Evolutionary conservation across 2,113 vertebrate genomes (phyloP).

Genomic region (Hippocampus abdominalis): DNA sequence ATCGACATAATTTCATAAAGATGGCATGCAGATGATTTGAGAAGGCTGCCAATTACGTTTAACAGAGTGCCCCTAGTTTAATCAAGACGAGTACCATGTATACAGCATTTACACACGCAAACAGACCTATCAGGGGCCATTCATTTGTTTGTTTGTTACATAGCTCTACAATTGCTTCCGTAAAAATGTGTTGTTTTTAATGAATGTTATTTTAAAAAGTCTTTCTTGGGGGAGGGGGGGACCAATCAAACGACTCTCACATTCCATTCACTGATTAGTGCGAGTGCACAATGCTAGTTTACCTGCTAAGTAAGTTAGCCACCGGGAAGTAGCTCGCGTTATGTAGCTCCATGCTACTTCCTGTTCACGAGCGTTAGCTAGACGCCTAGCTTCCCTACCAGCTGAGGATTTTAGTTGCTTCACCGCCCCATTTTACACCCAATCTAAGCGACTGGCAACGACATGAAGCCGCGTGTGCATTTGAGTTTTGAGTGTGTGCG

Average conservation of each 20-base stretch:
- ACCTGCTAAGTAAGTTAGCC: slow-evolving; percentile 24
- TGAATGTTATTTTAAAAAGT: not conserved
- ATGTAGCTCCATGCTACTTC: slow-evolving; percentile 57
- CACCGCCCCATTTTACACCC: slow-evolving; percentile 2
- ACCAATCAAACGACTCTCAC: not conserved
- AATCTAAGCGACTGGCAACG: not conserved
- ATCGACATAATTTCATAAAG: slow-evolving; percentile 14
- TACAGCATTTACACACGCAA: not conserved
- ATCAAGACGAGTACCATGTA: not conserved
- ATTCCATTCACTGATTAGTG: not conserved
- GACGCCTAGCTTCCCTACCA: slow-evolving; percentile 33
- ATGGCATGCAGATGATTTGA: slow-evolving; percentile 9
- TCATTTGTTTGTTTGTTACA: not conserved
- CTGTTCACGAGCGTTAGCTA: slow-evolving; percentile 25
- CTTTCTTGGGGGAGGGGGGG: too few species aligned
- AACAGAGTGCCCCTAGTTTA: not conserved
- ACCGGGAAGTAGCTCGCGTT: not conserved
- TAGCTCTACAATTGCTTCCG: not conserved
- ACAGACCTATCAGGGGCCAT: not conserved
- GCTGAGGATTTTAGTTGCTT: slow-evolving; percentile 20
- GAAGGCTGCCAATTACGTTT: not conserved
- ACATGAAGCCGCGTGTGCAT: not conserved
- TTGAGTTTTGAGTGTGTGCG: too few species aligned
- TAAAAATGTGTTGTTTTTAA: not conserved
- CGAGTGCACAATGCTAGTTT: too few species aligned